Conservation (phyloP, 2,888 invertebrate genomes). For the Isoperla grammatica region DNA sequence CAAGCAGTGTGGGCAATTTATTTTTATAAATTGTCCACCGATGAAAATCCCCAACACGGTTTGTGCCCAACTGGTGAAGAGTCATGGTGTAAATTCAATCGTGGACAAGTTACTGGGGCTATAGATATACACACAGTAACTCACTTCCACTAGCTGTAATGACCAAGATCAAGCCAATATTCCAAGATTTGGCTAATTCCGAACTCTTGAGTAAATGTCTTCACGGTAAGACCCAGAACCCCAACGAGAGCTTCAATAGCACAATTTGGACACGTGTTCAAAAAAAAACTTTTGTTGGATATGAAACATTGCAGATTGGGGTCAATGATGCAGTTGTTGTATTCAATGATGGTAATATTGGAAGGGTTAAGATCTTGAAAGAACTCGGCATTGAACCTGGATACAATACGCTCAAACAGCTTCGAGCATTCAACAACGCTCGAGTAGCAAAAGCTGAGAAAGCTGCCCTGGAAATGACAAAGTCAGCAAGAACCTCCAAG, state of each 20-base stretch:
- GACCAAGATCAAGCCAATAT: slow-evolving; percentile 1
- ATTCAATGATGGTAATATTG: neutral
- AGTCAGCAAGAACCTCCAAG: too few species aligned
- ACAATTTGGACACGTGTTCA: neutral
- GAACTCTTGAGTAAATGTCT: slow-evolving; percentile 6
- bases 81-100: slow-evolving; percentile 8
- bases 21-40: neutral
- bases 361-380: too few species aligned
- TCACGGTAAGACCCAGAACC: neutral
- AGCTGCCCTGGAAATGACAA: too few species aligned
- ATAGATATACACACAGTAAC: neutral
- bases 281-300: neutral
- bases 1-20: slow-evolving; percentile 11
- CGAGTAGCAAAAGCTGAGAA: too few species aligned
- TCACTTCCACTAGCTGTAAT: slow-evolving; percentile 5
- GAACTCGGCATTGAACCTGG: too few species aligned
- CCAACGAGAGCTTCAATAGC: slow-evolving; percentile 9
- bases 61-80: neutral
- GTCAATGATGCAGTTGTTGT: slow-evolving; percentile 4
- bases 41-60: neutral
- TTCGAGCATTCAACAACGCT: too few species aligned
- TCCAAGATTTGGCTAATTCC: neutral
- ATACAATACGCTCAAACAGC: too few species aligned
- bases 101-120: neutral
- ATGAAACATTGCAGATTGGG: neutral